A percentile compares a stretch with the other conserved stretches of the same genome.
These are phyloP conservation scores for Eudemis profundana DNA, from an alignment of 2,888 invertebrate species.

Conservation along the genomic window DNA sequence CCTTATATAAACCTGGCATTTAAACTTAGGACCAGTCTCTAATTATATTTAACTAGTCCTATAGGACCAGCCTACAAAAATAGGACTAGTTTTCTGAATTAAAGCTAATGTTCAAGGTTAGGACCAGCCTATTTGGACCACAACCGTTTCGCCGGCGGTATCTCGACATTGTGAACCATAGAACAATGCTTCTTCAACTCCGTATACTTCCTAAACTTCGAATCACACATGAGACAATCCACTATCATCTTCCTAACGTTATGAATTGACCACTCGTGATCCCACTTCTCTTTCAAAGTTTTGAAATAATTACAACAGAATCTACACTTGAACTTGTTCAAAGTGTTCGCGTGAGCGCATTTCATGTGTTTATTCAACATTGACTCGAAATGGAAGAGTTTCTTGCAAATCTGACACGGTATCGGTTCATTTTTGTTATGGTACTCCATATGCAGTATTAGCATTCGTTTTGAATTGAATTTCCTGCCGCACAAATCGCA, in stretches of 20 bases:
- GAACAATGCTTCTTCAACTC: slow-evolving; percentile 72
- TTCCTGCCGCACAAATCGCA: slow-evolving; percentile 79
- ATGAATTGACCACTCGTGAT: slow-evolving; percentile 78
- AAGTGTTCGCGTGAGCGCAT: slow-evolving; percentile 62
- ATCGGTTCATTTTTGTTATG: slow-evolving; percentile 70
- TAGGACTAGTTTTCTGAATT: slow-evolving; percentile 29
- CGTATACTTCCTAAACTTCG: slow-evolving; percentile 75
- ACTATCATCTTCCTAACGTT: slow-evolving; percentile 74
- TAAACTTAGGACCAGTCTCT: slow-evolving; percentile 21
- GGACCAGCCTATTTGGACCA: slow-evolving; percentile 52
- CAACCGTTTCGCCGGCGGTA: slow-evolving; percentile 67
- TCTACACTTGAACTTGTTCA: slow-evolving; percentile 63
- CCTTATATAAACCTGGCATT: no score
- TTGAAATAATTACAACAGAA: slow-evolving; percentile 67
- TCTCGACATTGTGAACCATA: slow-evolving; percentile 60
- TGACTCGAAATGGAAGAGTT: slow-evolving; percentile 74
- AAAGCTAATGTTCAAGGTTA: no score
- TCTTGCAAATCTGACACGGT: slow-evolving; percentile 66
- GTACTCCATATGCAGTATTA: slow-evolving; percentile 76
- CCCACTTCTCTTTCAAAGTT: slow-evolving; percentile 77
- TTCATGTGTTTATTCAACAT: slow-evolving; percentile 76
- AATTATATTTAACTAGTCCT: no score
- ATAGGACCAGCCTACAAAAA: no score
- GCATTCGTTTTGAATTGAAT: slow-evolving; percentile 80
- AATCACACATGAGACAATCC: slow-evolving; percentile 71